phyloP scores from a whole-genome alignment of 2,888 invertebrate species.

The Caenorhabditis auriculariae region DNA sequence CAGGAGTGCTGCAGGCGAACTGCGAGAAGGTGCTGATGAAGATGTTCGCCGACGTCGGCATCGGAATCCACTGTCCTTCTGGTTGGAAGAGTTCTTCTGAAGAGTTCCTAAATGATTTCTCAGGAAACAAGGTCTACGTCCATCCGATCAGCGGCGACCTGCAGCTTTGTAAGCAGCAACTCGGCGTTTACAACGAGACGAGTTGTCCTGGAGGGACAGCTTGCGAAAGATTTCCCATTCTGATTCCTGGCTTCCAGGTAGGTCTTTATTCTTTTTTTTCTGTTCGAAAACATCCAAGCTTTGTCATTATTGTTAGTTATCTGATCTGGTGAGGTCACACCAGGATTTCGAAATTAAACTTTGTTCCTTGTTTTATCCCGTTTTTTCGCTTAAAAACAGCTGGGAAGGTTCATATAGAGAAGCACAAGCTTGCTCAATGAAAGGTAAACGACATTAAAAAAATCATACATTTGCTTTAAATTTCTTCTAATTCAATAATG shows the following conservation, averaged over 20 bases:
- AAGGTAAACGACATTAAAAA: no score
- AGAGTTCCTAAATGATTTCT: no score
- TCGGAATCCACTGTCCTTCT: constrained; percentile 46
- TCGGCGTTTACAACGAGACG: constrained; percentile 49
- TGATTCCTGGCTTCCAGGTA: constrained; percentile 50
- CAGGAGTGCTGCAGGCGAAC: no score
- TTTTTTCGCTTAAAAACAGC: no score
- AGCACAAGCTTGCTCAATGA: no score
- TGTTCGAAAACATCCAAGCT: background rate
- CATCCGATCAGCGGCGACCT: constrained; percentile 50
- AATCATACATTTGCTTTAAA: no score
- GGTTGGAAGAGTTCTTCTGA: no score
- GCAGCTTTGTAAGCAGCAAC: constrained; percentile 47
- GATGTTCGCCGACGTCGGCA: constrained; percentile 41
- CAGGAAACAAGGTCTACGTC: constrained; percentile 44
- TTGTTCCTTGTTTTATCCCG: no score
- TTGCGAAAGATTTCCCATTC: constrained; percentile 49
- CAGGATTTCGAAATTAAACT: no score
- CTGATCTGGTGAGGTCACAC: no score
- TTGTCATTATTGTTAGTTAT: no score
- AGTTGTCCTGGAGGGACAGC: constrained; percentile 52
- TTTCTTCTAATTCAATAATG: background rate
- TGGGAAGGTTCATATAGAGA: no score
- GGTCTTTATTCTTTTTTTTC: background rate
- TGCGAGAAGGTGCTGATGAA: constrained; percentile 24